These are phyloP conservation scores for Didymodactylos carnosus DNA, from an alignment of 2,888 invertebrate species.

Conservation along the genomic window DNA sequence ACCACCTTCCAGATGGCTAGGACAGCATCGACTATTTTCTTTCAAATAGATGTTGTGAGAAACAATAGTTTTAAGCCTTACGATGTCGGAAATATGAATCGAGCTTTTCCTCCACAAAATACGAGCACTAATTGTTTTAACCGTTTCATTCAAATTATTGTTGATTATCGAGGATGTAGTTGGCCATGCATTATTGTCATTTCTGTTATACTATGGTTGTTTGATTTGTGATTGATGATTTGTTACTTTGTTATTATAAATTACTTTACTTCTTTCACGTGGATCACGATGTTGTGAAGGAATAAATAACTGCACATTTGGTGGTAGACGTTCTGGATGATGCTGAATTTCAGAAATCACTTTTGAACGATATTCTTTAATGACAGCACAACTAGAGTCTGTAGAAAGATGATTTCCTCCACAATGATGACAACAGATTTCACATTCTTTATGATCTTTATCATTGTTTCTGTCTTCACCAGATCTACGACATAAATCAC, in stretches of 20 bases:
- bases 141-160: too few species aligned
- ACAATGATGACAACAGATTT: background rate
- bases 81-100: too few species aligned
- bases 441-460: background rate
- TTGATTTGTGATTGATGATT: background rate
- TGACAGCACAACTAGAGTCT: background rate
- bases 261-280: background rate
- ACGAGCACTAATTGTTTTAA: too few species aligned
- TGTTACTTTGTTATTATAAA: background rate
- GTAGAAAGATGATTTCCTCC: background rate
- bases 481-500: too few species aligned
- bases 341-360: background rate
- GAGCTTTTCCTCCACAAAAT: too few species aligned
- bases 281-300: background rate
- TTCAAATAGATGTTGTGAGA: too few species aligned
- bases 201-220: background rate
- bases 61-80: too few species aligned
- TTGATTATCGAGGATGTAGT: background rate
- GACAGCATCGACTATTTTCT: too few species aligned
- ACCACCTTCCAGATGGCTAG: too few species aligned
- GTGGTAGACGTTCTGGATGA: background rate
- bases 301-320: background rate
- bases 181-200: background rate
- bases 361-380: background rate
- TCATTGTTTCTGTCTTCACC: background rate